Evolutionary conservation across 2,797 vertebrate genomes (phyloP).

Genomic region (Lates japonicus): DNA sequence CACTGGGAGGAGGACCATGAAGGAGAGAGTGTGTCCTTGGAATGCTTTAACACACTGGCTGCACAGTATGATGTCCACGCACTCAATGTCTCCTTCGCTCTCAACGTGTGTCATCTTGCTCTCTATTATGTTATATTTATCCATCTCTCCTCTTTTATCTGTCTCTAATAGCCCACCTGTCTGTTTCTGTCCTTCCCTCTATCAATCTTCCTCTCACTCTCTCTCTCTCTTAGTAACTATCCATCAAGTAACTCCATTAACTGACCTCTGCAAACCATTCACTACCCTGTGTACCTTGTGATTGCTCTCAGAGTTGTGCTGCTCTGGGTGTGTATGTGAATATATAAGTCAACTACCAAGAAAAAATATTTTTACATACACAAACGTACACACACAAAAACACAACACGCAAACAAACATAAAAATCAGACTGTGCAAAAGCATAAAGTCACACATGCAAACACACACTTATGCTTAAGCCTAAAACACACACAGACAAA

Average conservation of each 20-base stretch:
- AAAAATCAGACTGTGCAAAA: not conserved
- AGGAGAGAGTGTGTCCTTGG: constrained; percentile 57
- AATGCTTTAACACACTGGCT: constrained; percentile 41
- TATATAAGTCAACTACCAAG: not conserved
- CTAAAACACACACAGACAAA: not conserved
- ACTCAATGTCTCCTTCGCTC: constrained; percentile 22
- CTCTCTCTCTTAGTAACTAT: constrained; percentile 30
- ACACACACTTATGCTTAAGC: not conserved
- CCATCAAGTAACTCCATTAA: constrained; percentile 38
- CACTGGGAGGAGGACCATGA: constrained; percentile 28
- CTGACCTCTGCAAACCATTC: constrained; percentile 48
- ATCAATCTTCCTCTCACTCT: constrained; percentile 31
- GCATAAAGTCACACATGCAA: not conserved
- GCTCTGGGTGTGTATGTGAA: not conserved
- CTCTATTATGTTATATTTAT: constrained; percentile 53
- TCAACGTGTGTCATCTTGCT: constrained; percentile 37
- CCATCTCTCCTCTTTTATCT: constrained; percentile 44
- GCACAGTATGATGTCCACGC: constrained; percentile 31
- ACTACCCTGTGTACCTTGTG: constrained; percentile 10
- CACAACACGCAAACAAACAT: no score
- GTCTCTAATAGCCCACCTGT: constrained; percentile 42
- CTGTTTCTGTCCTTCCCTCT: constrained; percentile 24
- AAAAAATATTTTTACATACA: not conserved
- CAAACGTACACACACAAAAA: not conserved
- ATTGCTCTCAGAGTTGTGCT: constrained; percentile 1